Base-by-base conservation (phyloP, 2,113 vertebrate genomes). In the Leuciscus idus region DNA sequence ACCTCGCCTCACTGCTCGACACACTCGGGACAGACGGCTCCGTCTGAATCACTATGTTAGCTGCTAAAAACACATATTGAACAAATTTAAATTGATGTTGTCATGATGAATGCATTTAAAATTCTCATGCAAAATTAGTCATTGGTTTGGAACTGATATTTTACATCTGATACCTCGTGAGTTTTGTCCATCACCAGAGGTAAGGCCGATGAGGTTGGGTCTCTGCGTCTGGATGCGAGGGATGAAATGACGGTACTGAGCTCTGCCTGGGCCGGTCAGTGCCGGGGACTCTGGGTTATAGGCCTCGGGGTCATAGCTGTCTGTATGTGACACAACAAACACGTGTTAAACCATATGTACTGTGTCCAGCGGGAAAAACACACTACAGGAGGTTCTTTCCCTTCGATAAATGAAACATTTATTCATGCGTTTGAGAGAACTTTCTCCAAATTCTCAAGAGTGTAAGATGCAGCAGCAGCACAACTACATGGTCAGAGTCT, bases 261-360 rank as follows among this genome's bases (percentile, higher is more conserved):
- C 95, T 90, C 97, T 96, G 91, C 97, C 96, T 85, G 97, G 93
- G 90, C 94, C 94, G n/a, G 98, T 99, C 92, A 99, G 95, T 90
- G 96, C 99, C 81, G 98, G 98, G 81, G 98, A 97, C 94, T 99
- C 98, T n/a, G 98, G 98, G 93, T 99, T 99, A 93, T 99, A 99
- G 79, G 96, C 98, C 94, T 99, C 98, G 84, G 97, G 97, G 92
- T 99, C 98, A 84, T 98, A 99, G 48, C 95, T 97, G 95, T 99
- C 98, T 99, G 87, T 73, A 15, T 85, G 93, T 78, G 2, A 26
- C 46, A 80, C 6, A 79, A 21, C n/a, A 19, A 26, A 74, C 39
- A 78, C 62, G 74, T 11, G 0, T 33, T 83, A 13, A 89, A 17
- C 26, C 4, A 84, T 13, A 88, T 11, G 55, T 3, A 72, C 2